A percentile compares a stretch with the other conserved stretches of the same genome.
Conservation (phyloP, 2,888 invertebrate genomes). For the Lamproptera curius region DNA sequence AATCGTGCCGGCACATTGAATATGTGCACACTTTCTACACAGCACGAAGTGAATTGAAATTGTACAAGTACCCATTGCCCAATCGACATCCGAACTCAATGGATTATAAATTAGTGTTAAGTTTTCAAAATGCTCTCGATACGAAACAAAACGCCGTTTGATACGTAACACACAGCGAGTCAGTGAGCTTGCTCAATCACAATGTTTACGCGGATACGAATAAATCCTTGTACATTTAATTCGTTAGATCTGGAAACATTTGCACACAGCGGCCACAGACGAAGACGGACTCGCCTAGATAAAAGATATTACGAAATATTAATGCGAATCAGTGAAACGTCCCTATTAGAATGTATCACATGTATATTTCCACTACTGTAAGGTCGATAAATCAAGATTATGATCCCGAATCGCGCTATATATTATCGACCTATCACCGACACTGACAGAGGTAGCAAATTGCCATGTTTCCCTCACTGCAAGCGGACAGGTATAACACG, state of each 20-base stretch:
- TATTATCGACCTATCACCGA: slow-evolving; percentile 5
- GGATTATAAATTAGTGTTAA: slow-evolving; percentile 16
- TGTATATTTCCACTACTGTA: not conserved
- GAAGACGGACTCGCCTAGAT: not conserved
- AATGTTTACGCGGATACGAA: slow-evolving; percentile 11
- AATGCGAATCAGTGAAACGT: not conserved
- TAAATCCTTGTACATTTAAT: slow-evolving; percentile 12
- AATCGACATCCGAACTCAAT: slow-evolving; percentile 11
- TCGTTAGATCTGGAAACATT: slow-evolving; percentile 9
- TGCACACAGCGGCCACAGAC: not conserved
- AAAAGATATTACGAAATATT: not conserved
- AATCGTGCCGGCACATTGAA: not conserved
- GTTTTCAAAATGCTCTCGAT: slow-evolving; percentile 6
- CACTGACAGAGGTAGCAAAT: slow-evolving; percentile 13
- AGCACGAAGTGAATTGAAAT: slow-evolving; percentile 4
- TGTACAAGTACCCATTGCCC: slow-evolving; percentile 1
- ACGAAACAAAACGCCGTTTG: too few relatives aligned
- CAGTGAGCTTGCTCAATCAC: slow-evolving; percentile 7
- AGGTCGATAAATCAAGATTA: slow-evolving; percentile 6
- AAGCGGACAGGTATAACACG: slow-evolving; percentile 8
- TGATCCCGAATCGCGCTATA: slow-evolving; percentile 12
- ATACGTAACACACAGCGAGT: too few relatives aligned
- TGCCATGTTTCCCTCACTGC: slow-evolving; percentile 14
- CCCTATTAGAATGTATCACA: not conserved
- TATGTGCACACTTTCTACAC: slow-evolving; percentile 3